Base-by-base conservation (phyloP, 2,888 invertebrate species). In the Halictus quadricinctus region DNA sequence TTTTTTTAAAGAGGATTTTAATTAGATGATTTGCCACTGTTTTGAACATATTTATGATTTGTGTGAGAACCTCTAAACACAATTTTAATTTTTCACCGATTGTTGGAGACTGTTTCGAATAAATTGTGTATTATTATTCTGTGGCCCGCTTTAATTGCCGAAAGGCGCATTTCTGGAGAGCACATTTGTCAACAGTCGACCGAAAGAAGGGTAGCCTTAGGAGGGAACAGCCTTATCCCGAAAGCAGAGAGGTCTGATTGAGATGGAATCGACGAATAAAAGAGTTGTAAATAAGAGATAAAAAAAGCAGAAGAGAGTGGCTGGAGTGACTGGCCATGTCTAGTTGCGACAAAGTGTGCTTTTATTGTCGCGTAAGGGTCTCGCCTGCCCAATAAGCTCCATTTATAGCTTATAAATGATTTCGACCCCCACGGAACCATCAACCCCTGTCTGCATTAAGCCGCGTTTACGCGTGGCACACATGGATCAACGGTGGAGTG, bases 351-450 rank as follows among this genome's bases (percentile, higher is more conserved):
- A 92, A 92, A 94, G 94, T 94, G 92, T 93, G 88, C 88, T 94
- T 94, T 94, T 94, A 94, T 94, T 94, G 93, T 91, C 88, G 91
- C 92, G 91, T 92, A 92, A 92, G 92, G 90, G 91, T 85, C 88
- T 87, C 87, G 88, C 85, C 88, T 86, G 91, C 89, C 92, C 94
- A 93, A 94, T 94, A 94, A 93, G 93, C 91, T 92, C 88, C 94
- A 94, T 94, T 94, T 94, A 94, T 94, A 93, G 94, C 93, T 94
- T 94, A 94, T 94, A 94, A 94, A 94, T 94, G 94, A 94, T 94
- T 94, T 94, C 93, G 92, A 92, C 92, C 93, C 93, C 92, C 66
- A 41, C 41, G 8, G 43, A 21, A 43, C 43, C 43, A 69, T 69
- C 41, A 93, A 92, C 92, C 93, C 93, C 92, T 92, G 92, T 93